These are phyloP conservation scores for Scaptomyza graminum DNA, from an alignment of 1,140 invertebrate species.

Conservation along the genomic window DNA sequence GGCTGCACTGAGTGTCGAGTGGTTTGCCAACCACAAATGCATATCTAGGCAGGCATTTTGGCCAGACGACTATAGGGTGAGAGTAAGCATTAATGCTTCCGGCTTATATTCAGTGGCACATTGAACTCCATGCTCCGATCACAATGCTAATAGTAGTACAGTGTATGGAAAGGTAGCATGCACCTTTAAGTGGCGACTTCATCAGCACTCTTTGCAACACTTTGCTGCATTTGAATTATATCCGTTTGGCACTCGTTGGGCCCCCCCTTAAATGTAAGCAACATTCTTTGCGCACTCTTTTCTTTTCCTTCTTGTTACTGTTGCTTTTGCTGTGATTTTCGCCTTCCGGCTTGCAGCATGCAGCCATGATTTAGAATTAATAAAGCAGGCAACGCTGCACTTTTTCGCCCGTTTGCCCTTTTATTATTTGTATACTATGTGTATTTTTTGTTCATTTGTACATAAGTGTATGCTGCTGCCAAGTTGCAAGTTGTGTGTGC, in stretches of 20 bases:
- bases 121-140: constrained; percentile 29
- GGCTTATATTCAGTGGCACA: constrained; percentile 35
- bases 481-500: constrained; percentile 38
- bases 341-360: constrained; percentile 23
- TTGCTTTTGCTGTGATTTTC: not conserved
- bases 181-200: constrained; percentile 66
- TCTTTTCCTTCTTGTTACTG: constrained; percentile 16
- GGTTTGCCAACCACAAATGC: constrained; percentile 6
- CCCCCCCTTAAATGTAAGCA: constrained; percentile 16
- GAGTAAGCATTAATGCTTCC: constrained; percentile 21
- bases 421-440: constrained; percentile 9
- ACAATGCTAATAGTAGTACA: constrained; percentile 20
- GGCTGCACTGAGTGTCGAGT: constrained; percentile 6
- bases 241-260: constrained; percentile 43
- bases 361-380: constrained; percentile 76
- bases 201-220: constrained; percentile 47
- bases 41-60: constrained; percentile 45
- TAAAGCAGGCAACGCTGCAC: constrained; percentile 54
- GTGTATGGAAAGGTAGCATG: constrained; percentile 49
- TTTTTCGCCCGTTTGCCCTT: constrained; percentile 28
- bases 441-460: not conserved
- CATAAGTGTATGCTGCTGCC: constrained; percentile 11
- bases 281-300: constrained; percentile 10
- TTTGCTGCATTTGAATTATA: constrained; percentile 67
- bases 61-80: constrained; percentile 17